Evolutionary conservation across 2,113 vertebrate species (phyloP).

Genomic region (Pseudonaja textilis): DNA sequence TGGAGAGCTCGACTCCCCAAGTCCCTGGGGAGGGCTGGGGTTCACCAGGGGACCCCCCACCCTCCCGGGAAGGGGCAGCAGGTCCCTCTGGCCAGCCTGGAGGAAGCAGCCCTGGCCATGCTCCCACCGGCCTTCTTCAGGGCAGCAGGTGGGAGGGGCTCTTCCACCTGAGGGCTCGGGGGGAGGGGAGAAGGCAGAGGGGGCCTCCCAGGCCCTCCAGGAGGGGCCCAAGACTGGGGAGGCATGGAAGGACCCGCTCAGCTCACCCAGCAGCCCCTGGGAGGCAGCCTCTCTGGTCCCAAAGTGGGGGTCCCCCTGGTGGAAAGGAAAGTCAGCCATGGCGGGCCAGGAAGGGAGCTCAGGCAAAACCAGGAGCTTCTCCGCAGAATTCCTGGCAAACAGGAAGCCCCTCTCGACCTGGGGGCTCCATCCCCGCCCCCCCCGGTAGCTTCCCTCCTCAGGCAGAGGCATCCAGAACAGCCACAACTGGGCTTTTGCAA

Average conservation of each 20-base stretch:
- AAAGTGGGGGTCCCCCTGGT: background rate
- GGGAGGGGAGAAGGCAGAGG: background rate
- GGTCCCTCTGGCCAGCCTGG: background rate
- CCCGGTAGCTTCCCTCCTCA: background rate
- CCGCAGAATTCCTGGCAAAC: background rate
- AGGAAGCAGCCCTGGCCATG: background rate
- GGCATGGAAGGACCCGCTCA: fast-evolving
- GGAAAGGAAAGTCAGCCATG: background rate
- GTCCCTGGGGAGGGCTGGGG: background rate
- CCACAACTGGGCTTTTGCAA: background rate
- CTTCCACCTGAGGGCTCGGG: too few relatives aligned
- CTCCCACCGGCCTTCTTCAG: background rate
- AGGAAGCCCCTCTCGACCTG: background rate
- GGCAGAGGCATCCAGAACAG: background rate
- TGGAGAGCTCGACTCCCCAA: background rate
- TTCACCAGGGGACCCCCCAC: background rate
- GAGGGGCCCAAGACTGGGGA: background rate
- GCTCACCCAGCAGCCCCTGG: background rate
- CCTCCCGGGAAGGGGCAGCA: background rate
- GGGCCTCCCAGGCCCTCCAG: background rate
- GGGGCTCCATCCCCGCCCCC: background rate
- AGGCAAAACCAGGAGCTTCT: fast-evolving
- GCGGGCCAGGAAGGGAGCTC: background rate
- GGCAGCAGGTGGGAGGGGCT: background rate
- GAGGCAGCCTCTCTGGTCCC: background rate